Evolutionary conservation across 2,888 invertebrate species (phyloP).

Genomic region (Drosophila flavopinicola): DNA sequence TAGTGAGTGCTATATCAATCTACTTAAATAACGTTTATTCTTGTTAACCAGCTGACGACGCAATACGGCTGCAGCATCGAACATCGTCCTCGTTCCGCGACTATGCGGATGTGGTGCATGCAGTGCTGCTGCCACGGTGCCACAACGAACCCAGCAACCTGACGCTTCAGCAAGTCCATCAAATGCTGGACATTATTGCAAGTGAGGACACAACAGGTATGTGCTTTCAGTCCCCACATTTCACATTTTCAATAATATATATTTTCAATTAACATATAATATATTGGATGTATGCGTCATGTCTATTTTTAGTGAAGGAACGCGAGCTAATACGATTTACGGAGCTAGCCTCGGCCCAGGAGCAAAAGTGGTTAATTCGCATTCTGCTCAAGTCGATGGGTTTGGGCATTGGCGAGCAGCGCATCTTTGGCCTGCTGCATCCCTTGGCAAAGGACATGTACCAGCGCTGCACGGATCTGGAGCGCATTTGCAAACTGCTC

Average conservation of each 20-base stretch:
- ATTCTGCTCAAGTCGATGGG: constrained; percentile 94
- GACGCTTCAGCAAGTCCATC: constrained; percentile 90
- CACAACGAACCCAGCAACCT: constrained; percentile 84
- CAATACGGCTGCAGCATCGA: constrained; percentile 70
- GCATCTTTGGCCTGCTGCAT: constrained; percentile 90
- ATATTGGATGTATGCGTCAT: no score
- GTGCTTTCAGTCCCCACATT: constrained; percentile 81
- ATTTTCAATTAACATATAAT: background rate
- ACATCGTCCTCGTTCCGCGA: constrained; percentile 85
- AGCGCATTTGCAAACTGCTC: constrained; percentile 86
- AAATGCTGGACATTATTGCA: constrained; percentile 90
- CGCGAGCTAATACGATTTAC: constrained; percentile 88
- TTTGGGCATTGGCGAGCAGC: constrained; percentile 89
- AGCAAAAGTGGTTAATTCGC: constrained; percentile 96
- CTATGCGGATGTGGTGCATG: constrained; percentile 92
- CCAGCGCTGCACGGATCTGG: constrained; percentile 88
- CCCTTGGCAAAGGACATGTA: constrained; percentile 91
- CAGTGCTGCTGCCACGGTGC: constrained; percentile 87
- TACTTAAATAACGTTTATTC: background rate
- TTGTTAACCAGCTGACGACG: constrained; percentile 83
- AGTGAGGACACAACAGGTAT: constrained; percentile 87
- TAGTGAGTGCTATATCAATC: no score
- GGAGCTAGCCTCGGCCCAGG: constrained; percentile 88
- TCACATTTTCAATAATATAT: no score
- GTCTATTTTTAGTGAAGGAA: constrained; percentile 84